Evolutionary conservation across 2,113 vertebrate genomes (phyloP).

Genomic region (Marmota monax): DNA sequence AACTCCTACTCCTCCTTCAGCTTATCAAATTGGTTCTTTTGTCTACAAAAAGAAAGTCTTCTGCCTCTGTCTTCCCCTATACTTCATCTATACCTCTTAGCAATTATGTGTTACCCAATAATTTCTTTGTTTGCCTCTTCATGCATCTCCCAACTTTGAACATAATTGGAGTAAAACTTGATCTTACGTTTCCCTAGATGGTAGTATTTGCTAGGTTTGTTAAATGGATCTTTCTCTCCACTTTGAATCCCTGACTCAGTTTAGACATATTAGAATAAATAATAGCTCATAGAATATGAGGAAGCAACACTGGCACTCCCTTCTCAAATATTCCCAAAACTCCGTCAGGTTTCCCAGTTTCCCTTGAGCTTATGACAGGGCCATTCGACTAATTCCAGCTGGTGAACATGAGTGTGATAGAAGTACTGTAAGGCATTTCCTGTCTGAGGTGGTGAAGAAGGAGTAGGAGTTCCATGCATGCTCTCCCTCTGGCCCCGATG

Average conservation of each 20-base stretch:
- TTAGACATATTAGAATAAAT: neutral
- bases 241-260: neutral
- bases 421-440: neutral
- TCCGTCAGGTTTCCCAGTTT: neutral
- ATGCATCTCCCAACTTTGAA: neutral
- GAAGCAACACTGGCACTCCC: neutral
- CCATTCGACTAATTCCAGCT: neutral
- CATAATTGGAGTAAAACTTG: neutral
- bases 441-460: too few species aligned
- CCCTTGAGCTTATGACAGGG: neutral
- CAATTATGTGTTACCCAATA: neutral
- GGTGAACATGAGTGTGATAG: neutral
- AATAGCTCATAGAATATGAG: neutral
- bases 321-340: neutral
- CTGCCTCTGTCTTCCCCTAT: neutral
- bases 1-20: neutral
- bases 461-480: fast-evolving
- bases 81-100: too few species aligned
- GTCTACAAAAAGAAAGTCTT: neutral
- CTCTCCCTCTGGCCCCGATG: neutral
- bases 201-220: neutral
- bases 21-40: neutral
- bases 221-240: neutral
- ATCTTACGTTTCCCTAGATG: neutral
- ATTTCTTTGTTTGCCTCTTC: neutral